These are phyloP conservation scores for Sebastes cheni DNA, from an alignment of 2,797 vertebrate species.

Conservation along the genomic window DNA sequence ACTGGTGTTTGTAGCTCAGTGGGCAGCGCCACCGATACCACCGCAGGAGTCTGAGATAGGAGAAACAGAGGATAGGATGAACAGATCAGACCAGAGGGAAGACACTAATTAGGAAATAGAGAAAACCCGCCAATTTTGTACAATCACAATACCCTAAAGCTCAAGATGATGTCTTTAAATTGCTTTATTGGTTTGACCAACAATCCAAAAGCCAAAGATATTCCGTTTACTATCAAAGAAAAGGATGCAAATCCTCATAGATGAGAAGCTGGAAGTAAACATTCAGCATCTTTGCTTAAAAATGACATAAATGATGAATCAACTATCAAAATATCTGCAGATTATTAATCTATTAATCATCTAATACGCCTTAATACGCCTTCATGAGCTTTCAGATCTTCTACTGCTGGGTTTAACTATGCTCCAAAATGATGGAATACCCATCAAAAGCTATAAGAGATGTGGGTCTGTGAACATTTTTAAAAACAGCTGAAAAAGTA, in stretches of 20 bases:
- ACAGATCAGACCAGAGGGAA: not conserved
- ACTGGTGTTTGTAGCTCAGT: constrained; percentile 91
- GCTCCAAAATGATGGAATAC: too few species aligned
- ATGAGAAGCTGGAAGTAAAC: not conserved
- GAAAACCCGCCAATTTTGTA: not conserved
- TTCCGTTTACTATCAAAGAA: not conserved
- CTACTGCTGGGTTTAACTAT: too few species aligned
- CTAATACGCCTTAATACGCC: fast-evolving
- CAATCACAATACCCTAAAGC: not conserved
- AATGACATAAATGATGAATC: not conserved
- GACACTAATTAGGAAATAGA: not conserved
- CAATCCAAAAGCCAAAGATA: not conserved
- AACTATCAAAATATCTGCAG: not conserved
- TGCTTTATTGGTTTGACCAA: constrained; percentile 1
- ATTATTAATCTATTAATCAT: not conserved
- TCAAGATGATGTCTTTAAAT: not conserved
- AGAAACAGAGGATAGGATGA: not conserved
- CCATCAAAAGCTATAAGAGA: too few species aligned
- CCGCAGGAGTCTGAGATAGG: constrained; percentile 83
- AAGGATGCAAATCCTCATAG: not conserved
- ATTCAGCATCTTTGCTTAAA: not conserved
- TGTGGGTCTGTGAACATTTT: too few species aligned
- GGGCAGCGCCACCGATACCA: constrained; percentile 91
- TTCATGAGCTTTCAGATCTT: too few species aligned
- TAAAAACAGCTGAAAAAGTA: too few species aligned